Conservation (phyloP, 1,140 invertebrate genomes). For the Drosophila dunni region DNA sequence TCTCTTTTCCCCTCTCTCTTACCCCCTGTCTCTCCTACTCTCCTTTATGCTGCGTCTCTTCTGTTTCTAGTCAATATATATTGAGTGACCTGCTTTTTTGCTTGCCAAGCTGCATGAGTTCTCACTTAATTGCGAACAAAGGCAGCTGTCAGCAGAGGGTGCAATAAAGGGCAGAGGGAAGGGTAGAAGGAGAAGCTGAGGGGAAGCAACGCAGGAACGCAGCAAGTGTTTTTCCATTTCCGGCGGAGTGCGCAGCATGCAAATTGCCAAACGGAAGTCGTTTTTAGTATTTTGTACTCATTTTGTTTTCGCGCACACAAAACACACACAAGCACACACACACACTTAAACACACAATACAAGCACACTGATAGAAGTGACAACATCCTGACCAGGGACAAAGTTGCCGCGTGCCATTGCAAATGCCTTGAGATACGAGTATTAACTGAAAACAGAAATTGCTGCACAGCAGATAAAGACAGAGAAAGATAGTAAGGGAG, state of each 20-base stretch:
- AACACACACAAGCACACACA: conserved; percentile 32
- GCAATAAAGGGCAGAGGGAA: not conserved
- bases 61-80: conserved; percentile 39
- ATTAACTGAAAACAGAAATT: conserved; percentile 62
- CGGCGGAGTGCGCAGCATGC: conserved; percentile 69
- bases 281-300: conserved; percentile 80
- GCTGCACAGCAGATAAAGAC: conserved; percentile 16
- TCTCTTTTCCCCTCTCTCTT: not conserved
- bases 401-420: conserved; percentile 68
- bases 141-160: conserved; percentile 4
- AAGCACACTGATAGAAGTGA: conserved; percentile 40
- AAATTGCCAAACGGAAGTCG: conserved; percentile 75
- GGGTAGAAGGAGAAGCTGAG: not conserved
- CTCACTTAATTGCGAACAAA: conserved; percentile 71
- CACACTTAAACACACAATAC: conserved; percentile 21
- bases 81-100: conserved; percentile 66
- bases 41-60: not conserved
- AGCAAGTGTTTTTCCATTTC: conserved; percentile 80
- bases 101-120: conserved; percentile 70
- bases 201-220: conserved; percentile 11
- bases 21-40: not conserved
- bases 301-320: conserved; percentile 71
- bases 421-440: conserved; percentile 65
- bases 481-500: conserved; percentile 17
- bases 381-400: conserved; percentile 74